Percentiles rank a stretch among this genome's conserved stretches.
Evolutionary conservation across 2,113 vertebrate genomes (phyloP).

Genomic region (Laterallus jamaicensis): DNA sequence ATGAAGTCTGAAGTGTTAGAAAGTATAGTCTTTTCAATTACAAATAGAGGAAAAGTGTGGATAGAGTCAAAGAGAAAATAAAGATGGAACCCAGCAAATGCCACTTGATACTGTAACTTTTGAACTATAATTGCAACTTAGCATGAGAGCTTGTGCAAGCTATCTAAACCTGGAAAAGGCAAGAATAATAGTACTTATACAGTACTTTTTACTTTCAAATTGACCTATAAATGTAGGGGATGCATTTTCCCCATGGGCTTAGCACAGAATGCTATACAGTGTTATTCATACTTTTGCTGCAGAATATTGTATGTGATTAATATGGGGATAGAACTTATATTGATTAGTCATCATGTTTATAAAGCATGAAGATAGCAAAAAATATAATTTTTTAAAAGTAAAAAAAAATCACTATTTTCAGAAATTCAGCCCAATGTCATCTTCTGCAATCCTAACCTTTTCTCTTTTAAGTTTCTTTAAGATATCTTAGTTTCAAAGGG

Average conservation of each 20-base stretch:
- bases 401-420: not conserved
- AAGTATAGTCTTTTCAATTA: not conserved
- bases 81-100: not conserved
- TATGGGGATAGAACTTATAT: not conserved
- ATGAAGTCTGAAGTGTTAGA: constrained; percentile 14
- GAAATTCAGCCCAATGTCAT: not conserved
- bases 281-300: not conserved
- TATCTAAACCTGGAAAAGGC: not conserved
- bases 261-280: constrained; percentile 20
- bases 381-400: not conserved
- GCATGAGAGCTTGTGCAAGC: not conserved
- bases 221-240: not conserved
- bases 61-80: not conserved
- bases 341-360: not conserved
- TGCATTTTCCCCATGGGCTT: constrained; percentile 12
- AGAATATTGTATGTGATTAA: not conserved
- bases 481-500: not conserved
- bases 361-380: not conserved
- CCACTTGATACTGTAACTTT: not conserved
- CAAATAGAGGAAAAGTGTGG: not conserved
- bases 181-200: not conserved
- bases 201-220: not conserved
- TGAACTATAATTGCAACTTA: not conserved
- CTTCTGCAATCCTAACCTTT: not conserved
- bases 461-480: not conserved